Evolutionary conservation across 2,797 vertebrate species (phyloP), one percentile per base, ranked within the genome.

Genomic region (Acanthurus lineatus): DNA sequence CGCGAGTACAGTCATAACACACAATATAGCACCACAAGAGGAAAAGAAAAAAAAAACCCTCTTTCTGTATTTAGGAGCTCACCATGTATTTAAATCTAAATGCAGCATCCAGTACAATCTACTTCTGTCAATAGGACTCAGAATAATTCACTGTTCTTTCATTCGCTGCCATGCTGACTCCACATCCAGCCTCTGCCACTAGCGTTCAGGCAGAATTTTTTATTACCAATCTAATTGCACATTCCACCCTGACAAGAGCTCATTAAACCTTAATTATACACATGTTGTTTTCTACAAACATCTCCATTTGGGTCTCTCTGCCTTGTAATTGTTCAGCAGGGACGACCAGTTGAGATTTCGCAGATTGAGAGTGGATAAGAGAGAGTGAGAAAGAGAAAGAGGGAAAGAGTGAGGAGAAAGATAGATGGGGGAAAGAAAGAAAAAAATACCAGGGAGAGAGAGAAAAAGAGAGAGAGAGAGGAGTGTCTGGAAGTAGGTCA

Each of bases 281-380:
- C 97, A 98, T 98, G 97, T 98, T 99, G 98, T 99, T 99, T 98
- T 99, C 97, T 96, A 97, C 97, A 99, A 99, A 99, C 98, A 99
- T 98, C 97, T 98, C 97, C 96, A 97, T 98, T 99, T 97, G 97
- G 95, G 96, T 95, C 95, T 95, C 96, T 96, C 95, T 93, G 96
- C 96, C 94, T 95, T 95, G 96, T 97, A 97, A 98, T 96, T 96
- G 97, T 97, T 98, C 96, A 89, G 95, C 92, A 89, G 96, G 96
- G 96, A 96, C 94, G 87, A 90, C 91, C 91, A 92, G 91, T 93
- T 92, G 94, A 94, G 92, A 96, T 94, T 91, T 92, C 88, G 85
- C 91, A 92, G 93, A 89, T 93, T 84, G 86, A 79, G 84, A 88
- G 72, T 72, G 90, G 85, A 88, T 72, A 78, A 79, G 77, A 79